A percentile compares a stretch with the other conserved stretches of the same genome.
Conservation (phyloP, 2,888 invertebrate genomes). For the Gnatocerus cornutus region DNA sequence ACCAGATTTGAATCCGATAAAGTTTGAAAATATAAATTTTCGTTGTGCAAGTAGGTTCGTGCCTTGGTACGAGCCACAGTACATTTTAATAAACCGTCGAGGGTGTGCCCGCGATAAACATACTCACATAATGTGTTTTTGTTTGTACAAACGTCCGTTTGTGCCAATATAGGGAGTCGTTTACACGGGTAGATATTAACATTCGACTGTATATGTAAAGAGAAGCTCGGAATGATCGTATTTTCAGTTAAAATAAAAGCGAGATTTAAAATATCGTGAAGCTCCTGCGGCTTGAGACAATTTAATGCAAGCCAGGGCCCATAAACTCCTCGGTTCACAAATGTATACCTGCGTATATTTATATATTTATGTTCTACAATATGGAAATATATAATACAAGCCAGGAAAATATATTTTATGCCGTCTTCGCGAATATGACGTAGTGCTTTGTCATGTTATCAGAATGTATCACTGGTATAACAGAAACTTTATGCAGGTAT, state of each 20-base stretch:
- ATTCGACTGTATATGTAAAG: slow-evolving; percentile 53
- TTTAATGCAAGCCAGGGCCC: slow-evolving; percentile 67
- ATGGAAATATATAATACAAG: slow-evolving; percentile 69
- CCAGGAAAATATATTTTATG: slow-evolving; percentile 61
- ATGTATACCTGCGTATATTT: slow-evolving; percentile 68
- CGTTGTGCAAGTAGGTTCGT: slow-evolving; percentile 24
- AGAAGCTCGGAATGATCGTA: slow-evolving; percentile 59
- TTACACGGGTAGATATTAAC: slow-evolving; percentile 64
- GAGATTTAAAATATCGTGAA: slow-evolving; percentile 61
- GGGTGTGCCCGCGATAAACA: slow-evolving; percentile 42
- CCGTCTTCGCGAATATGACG: slow-evolving; percentile 59
- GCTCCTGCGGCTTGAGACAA: slow-evolving; percentile 64
- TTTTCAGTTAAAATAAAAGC: slow-evolving; percentile 65
- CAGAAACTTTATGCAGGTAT: slow-evolving; percentile 50
- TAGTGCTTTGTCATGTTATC: slow-evolving; percentile 65
- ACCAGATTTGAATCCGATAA: slow-evolving; percentile 24
- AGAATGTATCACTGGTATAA: slow-evolving; percentile 55
- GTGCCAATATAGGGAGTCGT: slow-evolving; percentile 61
- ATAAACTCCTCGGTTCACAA: slow-evolving; percentile 67
- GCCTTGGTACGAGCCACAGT: slow-evolving; percentile 32
- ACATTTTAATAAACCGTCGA: slow-evolving; percentile 35
- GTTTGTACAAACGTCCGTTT: slow-evolving; percentile 52
- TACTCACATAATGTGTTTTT: slow-evolving; percentile 46
- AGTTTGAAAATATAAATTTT: slow-evolving; percentile 38
- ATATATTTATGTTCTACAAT: slow-evolving; percentile 70